phyloP scores from a whole-genome alignment of 2,797 vertebrate genomes.

The Lemur catta region DNA sequence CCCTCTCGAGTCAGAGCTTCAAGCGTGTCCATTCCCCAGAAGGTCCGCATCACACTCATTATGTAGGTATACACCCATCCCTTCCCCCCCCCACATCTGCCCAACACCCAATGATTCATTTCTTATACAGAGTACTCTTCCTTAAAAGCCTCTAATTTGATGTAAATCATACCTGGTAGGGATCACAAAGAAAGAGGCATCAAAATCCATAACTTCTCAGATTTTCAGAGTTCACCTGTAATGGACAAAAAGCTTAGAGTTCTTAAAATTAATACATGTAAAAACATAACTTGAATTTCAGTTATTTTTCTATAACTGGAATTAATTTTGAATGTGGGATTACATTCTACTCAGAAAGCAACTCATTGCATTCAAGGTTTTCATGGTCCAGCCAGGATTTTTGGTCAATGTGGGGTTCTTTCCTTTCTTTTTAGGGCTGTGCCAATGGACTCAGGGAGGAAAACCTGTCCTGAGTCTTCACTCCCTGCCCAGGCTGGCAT shows the following conservation, averaged over 20 bases:
- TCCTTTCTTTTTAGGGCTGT: not conserved
- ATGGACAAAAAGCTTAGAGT: not conserved
- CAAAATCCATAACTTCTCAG: not conserved
- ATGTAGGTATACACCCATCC: no score
- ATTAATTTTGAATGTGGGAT: not conserved
- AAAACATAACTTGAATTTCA: not conserved
- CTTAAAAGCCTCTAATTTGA: not conserved
- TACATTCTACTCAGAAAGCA: not conserved
- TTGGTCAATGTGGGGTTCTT: not conserved
- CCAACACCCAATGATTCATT: not conserved
- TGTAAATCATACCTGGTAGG: not conserved
- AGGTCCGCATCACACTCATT: no score
- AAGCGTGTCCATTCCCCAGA: no score
- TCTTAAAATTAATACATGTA: not conserved
- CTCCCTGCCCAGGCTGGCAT: not conserved
- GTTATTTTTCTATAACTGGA: not conserved
- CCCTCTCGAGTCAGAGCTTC: no score
- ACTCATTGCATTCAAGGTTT: not conserved
- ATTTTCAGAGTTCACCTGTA: not conserved
- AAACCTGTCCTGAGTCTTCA: not conserved
- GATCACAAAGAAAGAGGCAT: not conserved
- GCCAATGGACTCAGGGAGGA: not conserved
- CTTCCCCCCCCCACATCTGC: no score
- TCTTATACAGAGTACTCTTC: not conserved
- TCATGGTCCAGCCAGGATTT: not conserved